Base-by-base conservation (phyloP, 2,797 vertebrate genomes). In the Luscinia luscinia region DNA sequence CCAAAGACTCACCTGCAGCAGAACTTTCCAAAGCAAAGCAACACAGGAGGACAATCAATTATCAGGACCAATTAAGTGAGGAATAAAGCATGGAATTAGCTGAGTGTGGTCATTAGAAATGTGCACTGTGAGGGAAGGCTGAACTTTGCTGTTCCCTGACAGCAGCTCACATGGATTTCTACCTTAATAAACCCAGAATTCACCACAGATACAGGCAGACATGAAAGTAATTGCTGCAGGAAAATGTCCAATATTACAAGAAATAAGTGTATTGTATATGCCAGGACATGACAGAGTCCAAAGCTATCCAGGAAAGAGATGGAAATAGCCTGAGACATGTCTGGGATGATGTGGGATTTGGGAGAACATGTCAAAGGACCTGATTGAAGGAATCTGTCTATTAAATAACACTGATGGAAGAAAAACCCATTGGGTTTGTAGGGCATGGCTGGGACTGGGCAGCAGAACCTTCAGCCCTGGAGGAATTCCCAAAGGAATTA, bases 231-330 rank as follows among this genome's bases (percentile, higher is more conserved):
- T 54, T n/a, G 78, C 89, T 90, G 57, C 84, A 77, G 93, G 89
- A 83, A 61, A 57, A 83, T 21, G 27, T 70, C 68, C 57, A 63
- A 2, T 61, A 83, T 85, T 91, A 36, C 16, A 67, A 72, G 63
- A 80, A 85, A 74, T 63, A 48, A 69, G 76, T 82, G 40, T 63
- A 62, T 67, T 80, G 12, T 49, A 28, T 32, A 16, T 76, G 78
- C 84, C 68, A 92, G 61, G 64, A 77, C 38, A 34, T 87, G 91
- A 89, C 87, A 89, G 70, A 70, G 75, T 80, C 67, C 84, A 77
- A 67, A 87, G 45, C 61, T 30, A 46, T 20, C 57, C 45, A 85
- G 80, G 24, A 45, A 74, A 59, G 30, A 89, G 81, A 87, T 19
- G 45, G 78, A 67, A 92, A 93, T 82, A 66, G 62, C 45, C 58